Evolutionary conservation across 1,140 invertebrate species (phyloP), one percentile per base, ranked within the genome.

Genomic region (Drosophila chauvacae): DNA sequence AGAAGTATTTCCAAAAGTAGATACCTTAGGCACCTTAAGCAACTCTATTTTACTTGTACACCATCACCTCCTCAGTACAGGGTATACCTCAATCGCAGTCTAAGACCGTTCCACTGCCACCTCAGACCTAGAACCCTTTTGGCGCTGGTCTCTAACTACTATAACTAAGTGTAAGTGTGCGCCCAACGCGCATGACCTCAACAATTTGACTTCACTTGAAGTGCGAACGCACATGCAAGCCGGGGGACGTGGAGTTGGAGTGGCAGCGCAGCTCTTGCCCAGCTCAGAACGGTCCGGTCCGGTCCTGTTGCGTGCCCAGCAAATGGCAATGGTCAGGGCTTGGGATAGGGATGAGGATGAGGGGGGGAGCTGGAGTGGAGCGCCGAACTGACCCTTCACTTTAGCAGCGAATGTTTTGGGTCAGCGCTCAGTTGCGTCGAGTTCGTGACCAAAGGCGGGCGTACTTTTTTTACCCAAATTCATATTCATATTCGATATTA

Each of bases 101-200:
- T 5, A 20, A 37, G 23, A 16, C 20, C 37, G 2, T 7, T 11
- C 47, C 5, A 14, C 13, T 20, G n/a, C n/a, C 30, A 18, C 48
- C 48, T 39, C 7, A 64, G 61, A 70, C 65, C 50, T 63, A 42
- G 63, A 87, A 83, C 77, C 85, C 77, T 78, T 84, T 87, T 84
- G 58, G 72, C 28, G 18, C 35, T 72, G 66, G 30, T 74, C 80
- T 78, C 71, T 69, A 73, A 77, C 63, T 60, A 72, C 37, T 58
- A 60, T 69, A 41, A 50, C 53, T 58, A 48, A 28, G 66, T 39
- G 66, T 51, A 87, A 83, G 81, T 81, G 77, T 90, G 81, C 81
- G 73, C 85, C 41, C 86, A 88, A 88, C 85, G 85, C 81, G 85
- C 85, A 90, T 90, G 85, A 90, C 85, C 86, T 90, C 78, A 90